phyloP scores from a whole-genome alignment of 2,113 vertebrate species.

The Hucho hucho region DNA sequence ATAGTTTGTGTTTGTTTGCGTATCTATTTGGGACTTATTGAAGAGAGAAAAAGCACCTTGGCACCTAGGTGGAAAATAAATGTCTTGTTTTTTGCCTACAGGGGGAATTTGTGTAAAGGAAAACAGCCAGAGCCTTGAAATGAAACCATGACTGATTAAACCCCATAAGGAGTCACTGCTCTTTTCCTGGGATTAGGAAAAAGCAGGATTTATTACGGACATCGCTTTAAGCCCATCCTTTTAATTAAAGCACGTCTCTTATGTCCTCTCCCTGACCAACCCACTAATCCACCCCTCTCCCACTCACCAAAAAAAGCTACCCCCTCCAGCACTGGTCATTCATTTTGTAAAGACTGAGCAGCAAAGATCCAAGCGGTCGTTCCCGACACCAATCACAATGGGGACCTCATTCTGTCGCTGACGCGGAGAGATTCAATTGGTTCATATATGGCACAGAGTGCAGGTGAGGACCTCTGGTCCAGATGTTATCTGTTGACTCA shows the following conservation, averaged over 20 bases:
- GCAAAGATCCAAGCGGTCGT: conserved; percentile 29
- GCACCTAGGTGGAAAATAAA: neutral
- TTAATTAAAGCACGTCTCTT: conserved; percentile 61
- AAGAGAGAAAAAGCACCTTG: neutral
- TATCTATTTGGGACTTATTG: neutral
- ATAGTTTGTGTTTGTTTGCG: neutral
- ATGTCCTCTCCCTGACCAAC: conserved; percentile 25
- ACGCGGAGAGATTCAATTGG: conserved; percentile 42
- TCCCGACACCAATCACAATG: conserved; percentile 46
- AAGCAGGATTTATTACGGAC: conserved; percentile 56
- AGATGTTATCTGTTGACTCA: conserved; percentile 49
- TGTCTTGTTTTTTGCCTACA: conserved; percentile 6
- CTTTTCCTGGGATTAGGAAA: conserved; percentile 58
- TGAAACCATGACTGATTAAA: neutral
- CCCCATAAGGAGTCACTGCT: conserved; percentile 36
- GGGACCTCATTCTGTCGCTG: neutral
- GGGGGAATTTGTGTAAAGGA: conserved; percentile 7
- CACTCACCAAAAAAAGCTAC: neutral
- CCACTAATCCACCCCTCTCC: neutral
- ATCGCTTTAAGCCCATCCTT: conserved; percentile 50
- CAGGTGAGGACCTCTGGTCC: conserved; percentile 29
- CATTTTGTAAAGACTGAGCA: conserved; percentile 39
- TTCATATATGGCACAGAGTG: conserved; percentile 19
- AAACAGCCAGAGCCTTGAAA: conserved; percentile 17
- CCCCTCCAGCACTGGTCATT: conserved; percentile 13